Base-by-base conservation (phyloP, 2,888 invertebrate species). In the Melipona beecheii region DNA sequence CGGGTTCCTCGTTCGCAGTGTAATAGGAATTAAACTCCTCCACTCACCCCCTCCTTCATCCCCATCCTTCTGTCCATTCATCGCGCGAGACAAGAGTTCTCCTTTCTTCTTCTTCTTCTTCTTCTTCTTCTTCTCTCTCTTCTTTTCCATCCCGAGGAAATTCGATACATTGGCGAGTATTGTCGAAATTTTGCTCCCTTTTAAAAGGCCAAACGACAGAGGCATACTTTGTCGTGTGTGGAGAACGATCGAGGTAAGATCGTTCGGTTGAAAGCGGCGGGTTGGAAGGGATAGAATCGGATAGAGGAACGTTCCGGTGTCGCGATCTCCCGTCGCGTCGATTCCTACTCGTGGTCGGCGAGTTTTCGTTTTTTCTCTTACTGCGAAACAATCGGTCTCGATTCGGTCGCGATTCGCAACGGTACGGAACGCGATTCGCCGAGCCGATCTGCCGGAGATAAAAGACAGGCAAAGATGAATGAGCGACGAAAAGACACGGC, bases 371-470 rank as follows among this genome's bases (percentile, higher is more conserved):
- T 6, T 43, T 43, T 43, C 2, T 43, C 9, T 31, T 19, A 50
- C 43, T 9, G 24, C 50, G 49, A 78, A 79, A 88, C 83, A 82
- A 85, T 82, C 75, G 80, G 60, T 60, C 85, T 49, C 80, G 83
- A 70, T 70, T 9, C 43, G 31, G 4, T 31, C 31, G 75, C 74
- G 82, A 89, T 87, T 87, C 82, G 89, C 71, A 66, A 81, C 76
- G 82, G 70, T 64, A 64, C 65, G 70, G 56, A 72, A 79, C 80
- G 31, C 83, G 83, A 77, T 81, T 78, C 77, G 69, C 27, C 56
- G 70, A 77, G 75, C 58, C 70, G 74, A 78, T 82, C 64, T 19
- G 43, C 21, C 68, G 72, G 54, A 17, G 62, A 52, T 72, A 50
- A 70, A 84, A 66, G 71, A 69, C 78, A 64, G 72, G 64, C 27